Conservation (phyloP, 2,797 vertebrate genomes). For the Lagorchestes hirsutus region DNA sequence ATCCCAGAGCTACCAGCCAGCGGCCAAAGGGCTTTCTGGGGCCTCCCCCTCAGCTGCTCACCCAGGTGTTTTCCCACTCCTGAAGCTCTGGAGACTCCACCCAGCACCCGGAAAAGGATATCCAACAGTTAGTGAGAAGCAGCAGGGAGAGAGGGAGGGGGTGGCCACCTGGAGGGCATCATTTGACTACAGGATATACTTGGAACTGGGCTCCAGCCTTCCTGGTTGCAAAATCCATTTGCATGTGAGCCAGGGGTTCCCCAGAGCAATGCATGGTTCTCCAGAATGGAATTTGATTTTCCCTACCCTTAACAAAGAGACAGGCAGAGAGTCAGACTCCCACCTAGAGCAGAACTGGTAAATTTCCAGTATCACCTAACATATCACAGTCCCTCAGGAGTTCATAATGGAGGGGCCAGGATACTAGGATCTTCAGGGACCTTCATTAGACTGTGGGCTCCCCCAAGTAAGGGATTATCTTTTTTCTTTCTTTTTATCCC, state of each 20-base stretch:
- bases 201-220: neutral
- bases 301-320: neutral
- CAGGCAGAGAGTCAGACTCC: neutral
- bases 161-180: neutral
- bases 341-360: neutral
- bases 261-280: slow-evolving; percentile 42
- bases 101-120: slow-evolving; percentile 50
- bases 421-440: neutral
- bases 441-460: neutral
- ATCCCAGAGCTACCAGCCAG: neutral
- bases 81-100: slow-evolving; percentile 3
- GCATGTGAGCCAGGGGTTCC: slow-evolving; percentile 55
- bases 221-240: slow-evolving; percentile 61
- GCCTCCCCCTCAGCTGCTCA: neutral
- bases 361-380: neutral
- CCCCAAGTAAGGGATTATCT: neutral
- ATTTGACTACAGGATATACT: slow-evolving; percentile 26
- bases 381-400: neutral
- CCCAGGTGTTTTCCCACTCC: neutral
- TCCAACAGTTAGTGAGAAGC: neutral
- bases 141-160: neutral
- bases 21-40: slow-evolving; percentile 24
- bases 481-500: neutral
- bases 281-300: slow-evolving; percentile 54
- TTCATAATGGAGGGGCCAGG: neutral